Percentiles rank a stretch among this genome's conserved stretches.
These are phyloP conservation scores for Akabosia matsudoensis DNA, from an alignment of 1,140 invertebrate species.

Conservation along the genomic window DNA sequence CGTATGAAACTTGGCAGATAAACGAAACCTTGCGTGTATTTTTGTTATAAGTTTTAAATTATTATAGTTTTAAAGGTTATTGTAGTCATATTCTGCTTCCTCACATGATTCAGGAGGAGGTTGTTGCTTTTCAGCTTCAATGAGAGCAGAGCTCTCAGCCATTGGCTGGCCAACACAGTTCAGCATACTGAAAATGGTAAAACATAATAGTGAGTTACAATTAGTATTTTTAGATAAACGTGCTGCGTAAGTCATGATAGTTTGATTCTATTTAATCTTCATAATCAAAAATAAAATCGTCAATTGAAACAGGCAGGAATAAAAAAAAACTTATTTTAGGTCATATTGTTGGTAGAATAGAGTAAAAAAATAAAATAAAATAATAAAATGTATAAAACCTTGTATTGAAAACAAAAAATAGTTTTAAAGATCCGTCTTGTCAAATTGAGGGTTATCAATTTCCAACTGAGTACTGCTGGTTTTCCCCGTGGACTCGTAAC, in stretches of 20 bases:
- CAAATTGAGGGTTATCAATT: slow-evolving; percentile 13
- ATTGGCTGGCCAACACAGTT: slow-evolving; percentile 77
- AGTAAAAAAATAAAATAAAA: neutral
- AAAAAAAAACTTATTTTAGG: too few species aligned
- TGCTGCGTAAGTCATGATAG: neutral
- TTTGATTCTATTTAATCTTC: neutral
- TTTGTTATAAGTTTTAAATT: neutral
- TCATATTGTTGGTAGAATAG: neutral
- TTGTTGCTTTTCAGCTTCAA: slow-evolving; percentile 71
- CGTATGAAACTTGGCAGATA: too few species aligned
- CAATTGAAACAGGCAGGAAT: too few species aligned
- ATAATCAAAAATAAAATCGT: too few species aligned
- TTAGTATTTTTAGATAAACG: neutral
- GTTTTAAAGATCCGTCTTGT: slow-evolving; percentile 15
- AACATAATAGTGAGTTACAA: slow-evolving; percentile 16
- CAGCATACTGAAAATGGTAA: slow-evolving; percentile 68
- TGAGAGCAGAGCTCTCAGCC: slow-evolving; percentile 69
- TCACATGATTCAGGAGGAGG: slow-evolving; percentile 71
- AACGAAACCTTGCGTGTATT: neutral
- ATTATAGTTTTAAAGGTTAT: slow-evolving; percentile 36
- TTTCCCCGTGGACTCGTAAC: slow-evolving; percentile 6
- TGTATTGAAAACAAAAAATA: neutral
- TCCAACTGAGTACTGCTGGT: neutral
- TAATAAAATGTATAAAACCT: slow-evolving; percentile 2
- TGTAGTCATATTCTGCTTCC: slow-evolving; percentile 51